Evolutionary conservation across 1,140 invertebrate genomes (phyloP), one percentile per base, ranked within the genome.

Genomic region (Thaumatotibia leucotreta): DNA sequence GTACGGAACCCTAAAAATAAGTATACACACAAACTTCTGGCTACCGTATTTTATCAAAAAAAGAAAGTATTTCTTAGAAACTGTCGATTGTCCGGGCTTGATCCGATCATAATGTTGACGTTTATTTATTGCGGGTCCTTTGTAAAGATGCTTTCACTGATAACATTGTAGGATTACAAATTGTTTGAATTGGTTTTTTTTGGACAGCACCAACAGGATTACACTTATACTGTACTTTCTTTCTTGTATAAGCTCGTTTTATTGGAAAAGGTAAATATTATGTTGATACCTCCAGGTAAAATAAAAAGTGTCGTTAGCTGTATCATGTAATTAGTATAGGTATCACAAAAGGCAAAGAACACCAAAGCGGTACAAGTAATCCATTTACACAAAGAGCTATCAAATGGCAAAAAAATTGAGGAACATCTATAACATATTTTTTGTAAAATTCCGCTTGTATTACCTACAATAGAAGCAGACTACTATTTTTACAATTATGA

Each of bases 131-230:
- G 24, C 24, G 39, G 39, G 52, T 58, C 23, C 52, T 58, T 58
- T 58, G 24, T 27, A 11, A 14, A 58, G 52, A 58, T 58, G 23
- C 52, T 58, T 58, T 58, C 52, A 9, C 52, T 58, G 52, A 58
- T 58, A 29, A 27, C n/a, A 58, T 58, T 58, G 52, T 58, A n/a
- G 52, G 52, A 58, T 58, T 58, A 58, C 29, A 27, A 58, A 58
- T 14, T 31, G 52, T 27, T 54, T 58, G 52, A 58, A 31, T 31
- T 31, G 27, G 11, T 27, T 58, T 3, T 58, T 58, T 58, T 58
- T 58, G 39, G 39, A 6, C 39, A 45, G 6, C 39, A 9, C 39
- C 17, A 4, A 17, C 5, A 45, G 39, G 39, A 45, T 45, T 45
- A 45, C 17, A 17, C 39, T n/a, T 2, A 20, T 45, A 45, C 1